Base-by-base conservation (phyloP, 2,888 invertebrate species). In the Polydrusus cervinus region DNA sequence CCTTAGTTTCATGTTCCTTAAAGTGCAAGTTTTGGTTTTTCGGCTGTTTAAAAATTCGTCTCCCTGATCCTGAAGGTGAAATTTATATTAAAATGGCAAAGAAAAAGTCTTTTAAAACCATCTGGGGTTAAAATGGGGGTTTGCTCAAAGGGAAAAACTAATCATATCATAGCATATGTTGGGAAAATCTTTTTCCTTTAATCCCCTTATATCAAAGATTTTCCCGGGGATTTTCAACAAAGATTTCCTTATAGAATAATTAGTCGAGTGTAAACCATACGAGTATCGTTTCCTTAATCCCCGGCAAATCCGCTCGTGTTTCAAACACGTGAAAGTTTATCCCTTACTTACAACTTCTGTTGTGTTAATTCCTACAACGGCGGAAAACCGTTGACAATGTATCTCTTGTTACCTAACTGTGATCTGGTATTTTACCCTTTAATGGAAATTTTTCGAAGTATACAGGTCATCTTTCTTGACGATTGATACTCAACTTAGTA, bases 341-440 rank as follows among this genome's bases (percentile, higher is more conserved):
- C 74, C 62, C 53, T 43, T 60, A 60, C 61, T 68, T 67, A 74
- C 67, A 69, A 74, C 53, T 66, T 66, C 38, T 55, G 62, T 64
- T 53, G 47, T 70, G 74, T 57, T 74, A 70, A 74, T 69, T 57
- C 69, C 47, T 16, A 51, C 51, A 51, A 67, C 67, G 67, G 67
- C 53, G 47, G 64, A 67, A 64, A 70, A 70, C 68, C 62, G 69
- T 74, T 65, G 65, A 74, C 74, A 74, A 74, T 70, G 61, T 62
- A 57, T 74, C 57, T 69, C 64, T 65, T 66, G 20, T 62, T 34
- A 34, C 34, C 34, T 34, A 74, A 74, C 70, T 74, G 70, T 70
- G 70, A 74, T 74, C 74, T 38, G 14, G 16, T 57, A 57, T 34
- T 34, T 8, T 34, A 34, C 34, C 10, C 7, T 34, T 34, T 34